Base-by-base conservation (phyloP, 2,113 vertebrate species). In the Urocynchramus pylzowi region DNA sequence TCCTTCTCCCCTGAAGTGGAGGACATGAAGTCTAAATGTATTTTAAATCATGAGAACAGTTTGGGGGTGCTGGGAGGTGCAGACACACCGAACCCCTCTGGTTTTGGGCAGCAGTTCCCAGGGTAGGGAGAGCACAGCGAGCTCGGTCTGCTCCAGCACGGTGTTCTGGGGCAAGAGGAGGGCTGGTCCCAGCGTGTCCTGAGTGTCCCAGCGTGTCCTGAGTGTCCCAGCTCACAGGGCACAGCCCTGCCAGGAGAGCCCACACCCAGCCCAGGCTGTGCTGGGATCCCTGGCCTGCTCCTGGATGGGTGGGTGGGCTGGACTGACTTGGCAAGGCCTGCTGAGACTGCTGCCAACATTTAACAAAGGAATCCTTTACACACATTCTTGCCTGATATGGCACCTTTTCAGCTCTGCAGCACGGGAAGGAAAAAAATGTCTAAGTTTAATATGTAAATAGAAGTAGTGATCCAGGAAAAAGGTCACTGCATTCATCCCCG, bases 331-430 rank as follows among this genome's bases (percentile, higher is more conserved):
- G 95, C 95, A 80, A 49, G 49, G 87, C 42, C 82, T 70, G 8
- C 3, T 6, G 59, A 67, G 79, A 39, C 63, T 85, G 83, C 90
- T 94, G 95, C 93, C 90, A 95, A 20, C 71, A 44, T 50, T 74
- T 54, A 94, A 96, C 87, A 96, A 95, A 96, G 84, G 91, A 97
- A 96, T 97, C 90, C 90, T 91, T 96, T 56, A 87, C 91, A 63
- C 76, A 30, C 89, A 47, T 78, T 92, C 94, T 71, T 90, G 88
- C 90, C 60, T 28, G 59, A 56, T 93, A 45, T 4, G 23, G 90
- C 88, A 94, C 93, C 92, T 93, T 96, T 81, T 70, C 54, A 59
- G 82, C 60, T 77, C 79, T 26, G 50, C 19, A 67, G 85, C 54
- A n/a, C 39, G 45, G 14, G 33, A 42, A 83, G 77, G 47, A 17